These are phyloP conservation scores for Pseudochirops corinnae DNA, from an alignment of 2,797 vertebrate species.

Conservation along the genomic window DNA sequence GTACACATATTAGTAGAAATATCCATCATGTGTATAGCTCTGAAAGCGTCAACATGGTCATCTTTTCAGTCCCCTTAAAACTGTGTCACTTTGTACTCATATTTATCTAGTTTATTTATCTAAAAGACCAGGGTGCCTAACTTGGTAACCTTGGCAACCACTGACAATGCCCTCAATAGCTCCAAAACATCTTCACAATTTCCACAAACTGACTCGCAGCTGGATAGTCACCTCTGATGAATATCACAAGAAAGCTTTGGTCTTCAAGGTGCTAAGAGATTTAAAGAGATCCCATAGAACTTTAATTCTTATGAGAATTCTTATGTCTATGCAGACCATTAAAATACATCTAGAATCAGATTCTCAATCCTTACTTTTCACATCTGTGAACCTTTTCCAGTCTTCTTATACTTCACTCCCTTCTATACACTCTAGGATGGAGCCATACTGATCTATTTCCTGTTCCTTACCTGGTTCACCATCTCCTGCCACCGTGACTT, in stretches of 20 bases:
- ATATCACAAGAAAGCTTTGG: not conserved
- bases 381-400: not conserved
- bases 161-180: not conserved
- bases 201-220: not conserved
- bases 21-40: not conserved
- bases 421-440: not conserved
- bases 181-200: constrained; percentile 5
- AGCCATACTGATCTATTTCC: not conserved
- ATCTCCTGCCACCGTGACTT: not conserved
- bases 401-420: not conserved
- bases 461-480: not conserved
- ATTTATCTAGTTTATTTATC: not conserved
- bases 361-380: not conserved
- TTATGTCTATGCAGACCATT: not conserved
- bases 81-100: not conserved
- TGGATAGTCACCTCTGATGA: not conserved
- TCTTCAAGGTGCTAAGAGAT: not conserved
- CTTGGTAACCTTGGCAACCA: constrained; percentile 16
- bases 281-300: constrained; percentile 16
- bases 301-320: not conserved
- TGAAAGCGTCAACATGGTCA: not conserved
- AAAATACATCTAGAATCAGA: too few species aligned
- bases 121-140: not conserved
- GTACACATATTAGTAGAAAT: not conserved
- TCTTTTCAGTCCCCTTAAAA: not conserved